Percentiles rank a stretch among this genome's conserved stretches.
phyloP scores from a whole-genome alignment of 64 coral and sea anemone genomes.

The Porites lutea region DNA sequence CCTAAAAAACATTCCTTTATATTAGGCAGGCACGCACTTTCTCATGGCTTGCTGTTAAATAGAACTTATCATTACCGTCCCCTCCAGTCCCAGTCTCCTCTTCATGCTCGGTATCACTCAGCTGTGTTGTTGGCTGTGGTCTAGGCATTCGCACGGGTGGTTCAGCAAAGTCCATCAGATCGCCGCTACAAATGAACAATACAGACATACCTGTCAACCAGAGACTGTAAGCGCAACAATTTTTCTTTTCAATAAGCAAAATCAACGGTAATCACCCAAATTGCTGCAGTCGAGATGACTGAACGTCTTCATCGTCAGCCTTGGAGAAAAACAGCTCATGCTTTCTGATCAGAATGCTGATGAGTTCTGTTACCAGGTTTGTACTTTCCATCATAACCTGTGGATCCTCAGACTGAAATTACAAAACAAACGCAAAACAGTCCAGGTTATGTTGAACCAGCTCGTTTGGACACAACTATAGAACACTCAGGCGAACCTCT shows the following conservation, averaged over 20 bases:
- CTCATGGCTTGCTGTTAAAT: not conserved
- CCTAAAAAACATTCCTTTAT: too few relatives aligned
- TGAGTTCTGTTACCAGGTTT: slow-evolving; percentile 84
- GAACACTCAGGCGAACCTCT: too few relatives aligned
- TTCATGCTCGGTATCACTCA: slow-evolving; percentile 5
- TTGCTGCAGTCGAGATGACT: not conserved
- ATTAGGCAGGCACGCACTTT: too few relatives aligned
- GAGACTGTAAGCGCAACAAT: too few relatives aligned
- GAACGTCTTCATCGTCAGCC: slow-evolving; percentile 82
- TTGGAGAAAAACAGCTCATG: slow-evolving; percentile 89
- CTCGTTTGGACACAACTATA: too few relatives aligned
- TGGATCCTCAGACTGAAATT: slow-evolving; percentile 90
- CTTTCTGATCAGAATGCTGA: slow-evolving; percentile 88
- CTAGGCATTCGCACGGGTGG: not conserved
- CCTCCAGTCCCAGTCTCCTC: not conserved
- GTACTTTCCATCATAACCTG: slow-evolving; percentile 97
- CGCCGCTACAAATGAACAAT: slow-evolving; percentile 20
- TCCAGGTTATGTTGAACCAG: not conserved
- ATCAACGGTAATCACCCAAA: slow-evolving; percentile 26
- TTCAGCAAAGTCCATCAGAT: slow-evolving; percentile 50
- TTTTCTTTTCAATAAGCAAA: too few relatives aligned
- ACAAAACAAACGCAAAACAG: not conserved
- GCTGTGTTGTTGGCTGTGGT: not conserved
- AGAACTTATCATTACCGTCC: not conserved
- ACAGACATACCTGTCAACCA: too few relatives aligned